phyloP scores from a whole-genome alignment of 2,888 invertebrate species.

The Tridacna gigas region DNA sequence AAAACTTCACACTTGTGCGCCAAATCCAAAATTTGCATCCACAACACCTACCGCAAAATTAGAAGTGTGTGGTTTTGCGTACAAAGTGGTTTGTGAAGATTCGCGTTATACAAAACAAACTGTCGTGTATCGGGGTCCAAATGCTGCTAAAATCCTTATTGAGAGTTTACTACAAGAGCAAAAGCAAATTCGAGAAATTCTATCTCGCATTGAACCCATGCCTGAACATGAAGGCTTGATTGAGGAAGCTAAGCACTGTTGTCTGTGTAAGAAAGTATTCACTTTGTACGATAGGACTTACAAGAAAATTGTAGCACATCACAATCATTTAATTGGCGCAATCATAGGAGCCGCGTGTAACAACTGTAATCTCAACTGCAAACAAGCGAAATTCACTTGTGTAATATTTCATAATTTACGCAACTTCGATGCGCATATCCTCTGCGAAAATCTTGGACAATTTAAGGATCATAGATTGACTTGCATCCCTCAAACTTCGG shows the following conservation, averaged over 20 bases:
- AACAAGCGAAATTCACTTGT: conserved; percentile 34
- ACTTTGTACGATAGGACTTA: conserved; percentile 33
- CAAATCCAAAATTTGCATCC: conserved; percentile 40
- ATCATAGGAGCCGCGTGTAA: conserved; percentile 42
- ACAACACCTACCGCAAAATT: conserved; percentile 34
- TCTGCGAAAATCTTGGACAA: conserved; percentile 21
- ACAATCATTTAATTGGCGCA: conserved; percentile 42
- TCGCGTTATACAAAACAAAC: conserved; percentile 41
- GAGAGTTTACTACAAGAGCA: conserved; percentile 47
- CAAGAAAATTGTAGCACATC: conserved; percentile 34
- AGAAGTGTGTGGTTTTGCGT: conserved; percentile 46
- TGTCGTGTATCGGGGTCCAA: conserved; percentile 38
- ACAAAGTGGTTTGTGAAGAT: conserved; percentile 42
- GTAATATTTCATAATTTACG: conserved; percentile 46
- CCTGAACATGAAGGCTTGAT: conserved; percentile 19
- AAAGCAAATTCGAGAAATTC: conserved; percentile 39
- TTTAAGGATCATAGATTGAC: conserved; percentile 38
- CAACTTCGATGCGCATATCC: conserved; percentile 43
- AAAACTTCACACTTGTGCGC: conserved; percentile 41
- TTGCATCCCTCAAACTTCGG: conserved; percentile 47
- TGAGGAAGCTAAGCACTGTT: conserved; percentile 31
- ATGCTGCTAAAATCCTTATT: conserved; percentile 41
- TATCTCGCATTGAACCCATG: conserved; percentile 43
- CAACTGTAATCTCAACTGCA: conserved; percentile 37
- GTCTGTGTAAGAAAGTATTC: conserved; percentile 41